Evolutionary conservation across 2,113 vertebrate species (phyloP).

Genomic region (Caloenas nicobarica): DNA sequence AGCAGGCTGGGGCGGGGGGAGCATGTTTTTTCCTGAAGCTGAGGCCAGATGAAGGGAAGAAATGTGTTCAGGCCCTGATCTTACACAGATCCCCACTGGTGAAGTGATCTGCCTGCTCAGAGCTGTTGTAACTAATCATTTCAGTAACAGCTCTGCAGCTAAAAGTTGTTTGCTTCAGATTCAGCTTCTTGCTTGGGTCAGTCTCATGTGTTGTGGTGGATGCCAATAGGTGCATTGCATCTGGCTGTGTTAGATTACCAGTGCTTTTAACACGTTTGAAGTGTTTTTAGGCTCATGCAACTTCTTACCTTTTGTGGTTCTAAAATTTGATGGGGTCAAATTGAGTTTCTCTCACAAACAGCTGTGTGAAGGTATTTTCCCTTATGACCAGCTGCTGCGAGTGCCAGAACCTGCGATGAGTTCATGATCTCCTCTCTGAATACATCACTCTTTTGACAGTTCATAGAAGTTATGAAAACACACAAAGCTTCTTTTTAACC

Average conservation of each 20-base stretch:
- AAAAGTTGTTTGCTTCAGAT: background rate
- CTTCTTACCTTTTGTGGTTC: background rate
- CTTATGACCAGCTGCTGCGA: background rate
- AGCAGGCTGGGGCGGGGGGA: background rate
- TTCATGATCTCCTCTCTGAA: background rate
- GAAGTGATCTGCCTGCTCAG: slow-evolving; percentile 22
- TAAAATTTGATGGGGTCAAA: background rate
- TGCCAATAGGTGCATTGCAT: background rate
- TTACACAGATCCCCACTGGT: slow-evolving; percentile 15
- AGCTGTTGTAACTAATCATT: slow-evolving; percentile 34
- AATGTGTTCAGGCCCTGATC: slow-evolving; percentile 1
- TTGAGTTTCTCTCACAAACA: background rate
- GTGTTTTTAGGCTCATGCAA: background rate
- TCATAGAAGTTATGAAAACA: background rate
- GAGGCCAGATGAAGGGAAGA: slow-evolving; percentile 38
- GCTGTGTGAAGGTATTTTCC: background rate
- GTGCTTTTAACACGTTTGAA: background rate
- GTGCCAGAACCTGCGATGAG: background rate
- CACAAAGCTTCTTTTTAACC: background rate
- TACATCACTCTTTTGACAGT: background rate
- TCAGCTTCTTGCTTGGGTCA: background rate
- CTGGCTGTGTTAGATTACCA: background rate
- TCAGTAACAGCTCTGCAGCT: background rate
- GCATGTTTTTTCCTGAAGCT: background rate
- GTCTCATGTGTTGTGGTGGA: background rate